Evolutionary conservation across 2,113 vertebrate species (phyloP), one percentile per base, ranked within the genome.

Genomic region (Dipodomys merriami): DNA sequence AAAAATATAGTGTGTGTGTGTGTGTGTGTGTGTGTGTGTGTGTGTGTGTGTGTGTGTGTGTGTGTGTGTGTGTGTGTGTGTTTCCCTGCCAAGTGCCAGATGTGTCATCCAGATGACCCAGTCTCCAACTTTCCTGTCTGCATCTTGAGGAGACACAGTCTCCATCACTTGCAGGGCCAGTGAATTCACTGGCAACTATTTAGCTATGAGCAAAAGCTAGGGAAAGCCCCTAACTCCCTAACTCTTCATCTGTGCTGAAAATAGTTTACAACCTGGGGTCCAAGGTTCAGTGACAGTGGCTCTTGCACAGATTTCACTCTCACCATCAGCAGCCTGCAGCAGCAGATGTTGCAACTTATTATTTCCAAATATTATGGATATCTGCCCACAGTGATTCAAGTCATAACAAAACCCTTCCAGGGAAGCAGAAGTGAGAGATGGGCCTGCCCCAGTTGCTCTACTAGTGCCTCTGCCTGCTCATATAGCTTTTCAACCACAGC

Each of bases 81-180:
- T 35, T 35, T 35, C 35, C 35, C 35, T 35, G 35, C 49, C 49
- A 49, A 12, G 49, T 49, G 49, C 49, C 49, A 49, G 49, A 49
- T 49, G 49, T 49, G 49, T 9, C 49, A 49, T 49, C 49, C 49
- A 49, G 5, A 49, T 49, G 49, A 90, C n/a, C 64, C 96, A 94
- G 78, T 79, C 74, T 35, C 81, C 93, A 73, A 2, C 29, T 12
- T 71, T 29, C 2, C 2, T 90, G 15, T 12, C 78, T 29, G 78
- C 20, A 30, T 62, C 49, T 78, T n/a, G 23, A 39, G 74, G 79
- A 57, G 74, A 89, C 7, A 83, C 1, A 27, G 71, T 86, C 64
- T 91, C 30, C 30, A 79, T 89, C 27, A 62, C n/a, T 19, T 96
- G 91, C 60, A 20, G 29, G 29, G 64, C 80, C 2, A 94, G 88